phyloP scores from a whole-genome alignment of 2,888 invertebrate species.

The Aspidiotus rigidus region DNA sequence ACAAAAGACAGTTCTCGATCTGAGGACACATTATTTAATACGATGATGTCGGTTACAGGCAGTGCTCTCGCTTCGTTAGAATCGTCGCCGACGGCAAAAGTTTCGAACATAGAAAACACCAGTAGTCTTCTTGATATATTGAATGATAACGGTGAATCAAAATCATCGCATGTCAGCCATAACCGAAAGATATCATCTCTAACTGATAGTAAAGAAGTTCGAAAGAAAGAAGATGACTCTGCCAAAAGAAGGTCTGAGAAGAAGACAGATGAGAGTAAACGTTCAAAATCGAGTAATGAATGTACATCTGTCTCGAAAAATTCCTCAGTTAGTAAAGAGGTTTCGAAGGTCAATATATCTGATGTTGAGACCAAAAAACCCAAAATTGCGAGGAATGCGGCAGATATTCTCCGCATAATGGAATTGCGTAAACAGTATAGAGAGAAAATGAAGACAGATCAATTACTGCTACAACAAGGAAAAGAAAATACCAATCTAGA shows the following conservation, averaged over 20 bases:
- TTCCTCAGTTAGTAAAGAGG: not conserved
- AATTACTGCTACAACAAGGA: not conserved
- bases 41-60: not conserved
- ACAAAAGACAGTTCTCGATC: not conserved
- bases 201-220: not conserved
- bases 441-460: slow-evolving; percentile 1
- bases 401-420: slow-evolving; percentile 21
- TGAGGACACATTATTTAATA: not conserved
- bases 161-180: not conserved
- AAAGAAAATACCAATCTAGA: slow-evolving; percentile 7
- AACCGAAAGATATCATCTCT: not conserved
- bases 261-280: not conserved
- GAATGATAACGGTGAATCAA: not conserved
- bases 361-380: slow-evolving; percentile 12
- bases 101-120: not conserved
- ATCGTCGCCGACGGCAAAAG: not conserved
- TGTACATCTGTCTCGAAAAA: not conserved
- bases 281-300: not conserved
- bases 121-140: no score
- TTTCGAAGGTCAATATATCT: not conserved
- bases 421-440: slow-evolving; percentile 23
- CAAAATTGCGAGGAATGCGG: slow-evolving; percentile 22
- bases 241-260: not conserved
- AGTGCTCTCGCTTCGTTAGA: not conserved
- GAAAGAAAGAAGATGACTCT: not conserved